Evolutionary conservation across 2,797 vertebrate genomes (phyloP).

Genomic region (Chiroxiphia lanceolata): DNA sequence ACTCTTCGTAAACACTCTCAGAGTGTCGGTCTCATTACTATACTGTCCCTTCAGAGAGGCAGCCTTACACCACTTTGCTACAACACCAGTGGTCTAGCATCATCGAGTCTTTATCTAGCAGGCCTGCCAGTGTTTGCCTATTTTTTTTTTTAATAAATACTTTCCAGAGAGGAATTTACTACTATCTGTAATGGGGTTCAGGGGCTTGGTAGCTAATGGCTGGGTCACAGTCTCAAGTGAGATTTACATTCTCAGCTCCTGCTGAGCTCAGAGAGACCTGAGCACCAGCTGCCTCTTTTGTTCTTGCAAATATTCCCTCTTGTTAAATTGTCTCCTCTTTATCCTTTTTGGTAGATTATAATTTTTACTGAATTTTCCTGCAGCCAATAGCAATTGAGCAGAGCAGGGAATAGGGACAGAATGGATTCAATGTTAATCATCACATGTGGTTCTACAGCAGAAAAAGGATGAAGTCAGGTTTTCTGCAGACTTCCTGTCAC

Average conservation of each 20-base stretch:
- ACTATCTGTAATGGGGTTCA: neutral
- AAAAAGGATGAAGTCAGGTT: neutral
- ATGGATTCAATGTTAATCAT: neutral
- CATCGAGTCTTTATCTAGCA: neutral
- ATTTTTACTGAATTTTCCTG: neutral
- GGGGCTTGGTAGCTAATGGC: neutral
- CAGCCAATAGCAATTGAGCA: neutral
- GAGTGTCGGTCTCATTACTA: neutral
- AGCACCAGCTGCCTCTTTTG: neutral
- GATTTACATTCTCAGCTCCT: neutral
- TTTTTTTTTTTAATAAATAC: neutral
- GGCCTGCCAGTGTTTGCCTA: neutral
- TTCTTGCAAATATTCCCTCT: neutral
- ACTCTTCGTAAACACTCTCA: fast-evolving
- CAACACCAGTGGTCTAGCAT: neutral
- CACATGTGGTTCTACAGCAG: neutral
- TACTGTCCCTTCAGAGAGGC: neutral
- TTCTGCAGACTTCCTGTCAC: neutral
- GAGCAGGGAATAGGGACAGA: neutral
- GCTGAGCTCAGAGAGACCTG: neutral
- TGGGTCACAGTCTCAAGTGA: neutral
- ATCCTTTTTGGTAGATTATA: neutral
- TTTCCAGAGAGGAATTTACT: neutral
- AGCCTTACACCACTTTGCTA: neutral
- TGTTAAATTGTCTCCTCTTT: neutral